Base-by-base conservation (phyloP, 2,888 invertebrate species). In the Venusia cambrica region DNA sequence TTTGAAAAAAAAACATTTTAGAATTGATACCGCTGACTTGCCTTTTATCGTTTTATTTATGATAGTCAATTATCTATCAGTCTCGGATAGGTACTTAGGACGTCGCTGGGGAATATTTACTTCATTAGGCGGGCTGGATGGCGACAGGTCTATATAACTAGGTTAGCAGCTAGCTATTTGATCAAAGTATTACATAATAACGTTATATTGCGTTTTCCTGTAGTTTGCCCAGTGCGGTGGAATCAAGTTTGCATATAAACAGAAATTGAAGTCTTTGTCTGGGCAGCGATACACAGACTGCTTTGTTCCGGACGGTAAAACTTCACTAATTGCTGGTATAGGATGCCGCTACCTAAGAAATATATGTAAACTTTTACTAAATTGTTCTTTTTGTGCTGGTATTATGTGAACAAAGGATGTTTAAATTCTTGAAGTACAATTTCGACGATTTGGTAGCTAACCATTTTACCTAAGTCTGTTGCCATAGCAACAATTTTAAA, bases 151-250 rank as follows among this genome's bases (percentile, higher is more conserved):
- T 58, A n/a, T n/a, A n/a, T 78, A 75, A 79, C 68, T 64, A 73
- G 65, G 73, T 78, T 77, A 75, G 63, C 62, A 64, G 69, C 69
- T 61, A 61, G 65, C 71, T 69, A 74, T 77, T 72, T 67, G 66
- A 70, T 75, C 70, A 70, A 66, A 66, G 70, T 54, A 62, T 62
- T 65, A 54, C 59, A 45, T 68, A 70, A 70, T 70, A 62, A 56
- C 56, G 58, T 75, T 73, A 69, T 65, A 61, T 54, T 53, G 48
- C 46, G 56, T 43, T 56, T 61, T 54, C 55, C 54, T 52, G 36
- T 46, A 46, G 40, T 43, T 32, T 45, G 45, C 22, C 39, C 42
- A 58, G 51, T 54, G 37, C 40, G 41, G 45, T 47, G 42, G 28
- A 50, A 53, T 51, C 30, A 48, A 51, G 48, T 54, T 51, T 44